phyloP scores from a whole-genome alignment of 2,888 invertebrate species.

The Cryptus armator region DNA sequence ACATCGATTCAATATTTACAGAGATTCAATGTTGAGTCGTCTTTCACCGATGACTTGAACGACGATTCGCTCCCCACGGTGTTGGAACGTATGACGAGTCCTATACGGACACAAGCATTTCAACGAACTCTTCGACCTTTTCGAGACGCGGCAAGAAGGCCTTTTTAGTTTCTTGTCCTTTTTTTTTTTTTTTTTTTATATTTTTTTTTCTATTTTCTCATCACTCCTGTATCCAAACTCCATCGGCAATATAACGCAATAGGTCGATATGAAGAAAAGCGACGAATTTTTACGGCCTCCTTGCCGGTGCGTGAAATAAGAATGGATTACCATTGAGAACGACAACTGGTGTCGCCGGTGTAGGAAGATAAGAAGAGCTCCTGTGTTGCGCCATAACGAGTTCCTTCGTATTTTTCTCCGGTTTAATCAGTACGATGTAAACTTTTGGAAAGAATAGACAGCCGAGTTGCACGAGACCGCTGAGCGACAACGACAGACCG shows the following conservation, averaged over 20 bases:
- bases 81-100: constrained; percentile 67
- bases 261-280: not conserved
- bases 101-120: constrained; percentile 58
- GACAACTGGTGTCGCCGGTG: constrained; percentile 77
- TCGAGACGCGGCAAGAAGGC: constrained; percentile 44
- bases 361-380: constrained; percentile 78
- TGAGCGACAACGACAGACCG: constrained; percentile 86
- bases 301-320: constrained; percentile 64
- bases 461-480: constrained; percentile 86
- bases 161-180: not conserved
- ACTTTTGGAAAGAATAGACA: constrained; percentile 87
- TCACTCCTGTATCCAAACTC: not conserved
- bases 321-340: constrained; percentile 77
- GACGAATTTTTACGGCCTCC: constrained; percentile 51
- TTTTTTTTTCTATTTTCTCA: not conserved
- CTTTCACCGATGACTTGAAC: constrained; percentile 62
- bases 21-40: constrained; percentile 67
- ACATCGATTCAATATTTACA: constrained; percentile 67
- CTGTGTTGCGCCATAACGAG: constrained; percentile 86
- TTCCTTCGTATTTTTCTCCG: constrained; percentile 87
- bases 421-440: constrained; percentile 87
- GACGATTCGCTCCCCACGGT: constrained; percentile 68
- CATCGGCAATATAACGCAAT: not conserved
- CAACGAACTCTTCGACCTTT: constrained; percentile 37
- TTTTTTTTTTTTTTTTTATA: not conserved